Evolutionary conservation across 1,140 invertebrate species (phyloP).

Genomic region (Ridgeia piscesae): DNA sequence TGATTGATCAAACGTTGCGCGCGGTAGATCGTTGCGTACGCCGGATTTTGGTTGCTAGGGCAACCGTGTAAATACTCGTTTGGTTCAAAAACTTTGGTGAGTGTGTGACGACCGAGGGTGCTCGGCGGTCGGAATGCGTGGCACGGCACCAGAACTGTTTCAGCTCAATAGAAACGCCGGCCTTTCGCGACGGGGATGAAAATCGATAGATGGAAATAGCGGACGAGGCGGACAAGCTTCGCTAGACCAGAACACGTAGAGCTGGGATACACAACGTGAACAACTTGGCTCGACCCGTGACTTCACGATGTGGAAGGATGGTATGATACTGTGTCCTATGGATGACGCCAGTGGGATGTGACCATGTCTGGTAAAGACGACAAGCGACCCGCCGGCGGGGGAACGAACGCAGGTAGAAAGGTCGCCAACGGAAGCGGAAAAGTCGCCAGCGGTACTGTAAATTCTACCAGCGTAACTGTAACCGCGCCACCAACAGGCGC

Average conservation of each 20-base stretch:
- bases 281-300: background rate
- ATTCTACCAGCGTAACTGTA: background rate
- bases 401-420: background rate
- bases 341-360: background rate
- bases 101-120: background rate
- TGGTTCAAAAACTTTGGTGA: conserved; percentile 1
- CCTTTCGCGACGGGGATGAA: background rate
- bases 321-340: background rate
- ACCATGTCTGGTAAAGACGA: background rate
- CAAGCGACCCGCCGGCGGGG: background rate
- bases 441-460: background rate
- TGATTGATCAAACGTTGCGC: background rate
- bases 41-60: background rate
- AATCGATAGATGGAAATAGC: background rate
- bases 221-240: background rate
- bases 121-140: background rate
- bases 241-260: background rate
- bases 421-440: background rate
- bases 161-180: background rate
- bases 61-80: background rate
- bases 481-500: background rate
- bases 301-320: background rate
- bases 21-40: background rate
- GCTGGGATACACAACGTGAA: background rate
- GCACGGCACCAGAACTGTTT: background rate